Base-by-base conservation (phyloP, 2,888 invertebrate species). In the Drosophila incognita region DNA sequence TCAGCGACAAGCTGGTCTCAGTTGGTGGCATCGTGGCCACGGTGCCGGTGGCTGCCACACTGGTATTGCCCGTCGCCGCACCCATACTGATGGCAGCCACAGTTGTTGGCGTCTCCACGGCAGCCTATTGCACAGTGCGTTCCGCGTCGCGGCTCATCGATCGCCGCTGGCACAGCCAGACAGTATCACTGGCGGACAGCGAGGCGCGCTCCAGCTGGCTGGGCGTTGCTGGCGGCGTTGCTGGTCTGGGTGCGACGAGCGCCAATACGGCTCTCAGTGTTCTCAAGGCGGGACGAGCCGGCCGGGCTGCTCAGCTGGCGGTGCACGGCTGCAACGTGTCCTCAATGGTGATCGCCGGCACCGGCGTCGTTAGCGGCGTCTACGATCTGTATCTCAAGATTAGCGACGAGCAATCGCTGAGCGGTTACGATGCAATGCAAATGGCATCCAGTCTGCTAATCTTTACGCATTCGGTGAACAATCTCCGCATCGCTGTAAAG, bases 381-480 rank as follows among this genome's bases (percentile, higher is more conserved):
- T 72, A 91, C 6, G 91, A 92, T 53, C 35, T 92, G 10, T 80
- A 91, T 38, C 60, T 89, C 65, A 91, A 91, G 76, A 67, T 74
- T 2, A 72, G 73, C 7, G 88, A 92, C 61, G 90, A 86, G 15
- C 87, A 91, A 57, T 4, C 71, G 0, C 42, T 92, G 4, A 67
- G 56, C 40, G 52, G 78, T 18, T 64, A 80, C 38, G 91, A 91
- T 56, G 46, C 87, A 5, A 54, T 89, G 7, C 90, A 92, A 59
- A 48, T 92, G n/a, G 85, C 90, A 31, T 89, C 91, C 15, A 89
- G 89, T 13, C 58, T 92, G 24, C 59, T 90, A 11, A 78, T 92
- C n/a, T 90, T 92, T 18, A 92, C 92, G 1, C 92, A 92, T 56
- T 91, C 92, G 4, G 69, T 87, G 0, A 91, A 89, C 54, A 92